Percentiles rank a stretch among this genome's conserved stretches.
phyloP scores from a whole-genome alignment of 2,888 invertebrate species.

The Catocala sponsa region DNA sequence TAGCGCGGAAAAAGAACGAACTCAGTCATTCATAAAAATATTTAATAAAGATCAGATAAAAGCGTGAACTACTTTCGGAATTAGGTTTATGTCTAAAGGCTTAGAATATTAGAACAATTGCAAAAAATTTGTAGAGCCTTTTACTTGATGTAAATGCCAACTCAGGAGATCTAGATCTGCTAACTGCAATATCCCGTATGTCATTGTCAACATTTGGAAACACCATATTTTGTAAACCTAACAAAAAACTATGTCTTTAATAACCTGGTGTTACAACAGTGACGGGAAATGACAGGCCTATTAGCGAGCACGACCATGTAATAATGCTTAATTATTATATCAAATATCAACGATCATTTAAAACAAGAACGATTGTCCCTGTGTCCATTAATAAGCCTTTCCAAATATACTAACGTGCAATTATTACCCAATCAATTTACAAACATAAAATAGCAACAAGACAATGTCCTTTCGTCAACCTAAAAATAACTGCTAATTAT shows the following conservation, averaged over 20 bases:
- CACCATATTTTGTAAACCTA: too few relatives aligned
- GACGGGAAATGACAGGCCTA: constrained; percentile 5
- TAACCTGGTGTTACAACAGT: neutral
- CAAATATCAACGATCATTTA: constrained; percentile 16
- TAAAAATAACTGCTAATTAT: constrained; percentile 46
- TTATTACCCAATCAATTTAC: constrained; percentile 47
- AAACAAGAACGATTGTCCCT: constrained; percentile 16
- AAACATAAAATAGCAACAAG: constrained; percentile 40
- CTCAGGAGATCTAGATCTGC: too few relatives aligned
- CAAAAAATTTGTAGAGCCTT: too few relatives aligned
- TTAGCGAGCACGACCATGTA: constrained; percentile 12
- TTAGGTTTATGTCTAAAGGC: too few relatives aligned
- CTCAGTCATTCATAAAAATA: too few relatives aligned
- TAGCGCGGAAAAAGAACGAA: too few relatives aligned
- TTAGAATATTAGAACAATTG: too few relatives aligned
- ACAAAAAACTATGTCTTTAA: neutral
- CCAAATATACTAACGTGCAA: constrained; percentile 35
- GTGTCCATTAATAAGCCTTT: constrained; percentile 30
- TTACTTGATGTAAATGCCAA: too few relatives aligned
- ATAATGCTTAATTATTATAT: constrained; percentile 24
- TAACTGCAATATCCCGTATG: too few relatives aligned
- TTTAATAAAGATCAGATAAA: too few relatives aligned
- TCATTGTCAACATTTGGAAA: too few relatives aligned
- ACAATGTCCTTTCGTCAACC: constrained; percentile 57
- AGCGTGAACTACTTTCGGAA: too few relatives aligned